Percentiles rank a stretch among this genome's conserved stretches.
phyloP scores from a whole-genome alignment of 1,140 invertebrate species.

The Formica selysi region DNA sequence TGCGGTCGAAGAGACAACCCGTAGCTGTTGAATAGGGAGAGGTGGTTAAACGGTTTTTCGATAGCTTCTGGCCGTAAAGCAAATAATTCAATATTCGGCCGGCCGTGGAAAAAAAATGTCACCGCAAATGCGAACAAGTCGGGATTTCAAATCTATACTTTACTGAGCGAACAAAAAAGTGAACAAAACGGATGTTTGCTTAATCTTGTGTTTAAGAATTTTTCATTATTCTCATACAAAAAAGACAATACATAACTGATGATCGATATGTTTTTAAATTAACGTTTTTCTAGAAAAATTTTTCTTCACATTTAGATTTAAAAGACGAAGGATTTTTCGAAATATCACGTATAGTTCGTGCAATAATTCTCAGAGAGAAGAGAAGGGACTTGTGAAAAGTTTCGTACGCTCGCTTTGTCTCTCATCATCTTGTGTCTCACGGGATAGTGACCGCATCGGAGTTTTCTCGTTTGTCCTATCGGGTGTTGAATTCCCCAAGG shows the following conservation, averaged over 20 bases:
- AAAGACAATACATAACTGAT: background rate
- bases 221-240: background rate
- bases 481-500: slow-evolving; percentile 59
- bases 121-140: slow-evolving; percentile 50
- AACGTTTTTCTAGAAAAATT: background rate
- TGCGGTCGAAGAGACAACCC: slow-evolving; percentile 60
- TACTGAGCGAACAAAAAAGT: slow-evolving; percentile 24
- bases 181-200: background rate
- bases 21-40: slow-evolving; percentile 31
- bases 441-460: slow-evolving; percentile 54
- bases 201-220: background rate
- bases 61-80: slow-evolving; percentile 67
- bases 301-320: background rate
- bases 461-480: slow-evolving; percentile 70
- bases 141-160: slow-evolving; percentile 25
- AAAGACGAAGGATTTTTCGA: background rate
- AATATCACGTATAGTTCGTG: background rate
- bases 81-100: slow-evolving; percentile 68
- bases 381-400: background rate
- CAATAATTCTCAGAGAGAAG: background rate
- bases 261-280: background rate
- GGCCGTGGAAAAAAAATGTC: slow-evolving; percentile 65
- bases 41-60: slow-evolving; percentile 68
- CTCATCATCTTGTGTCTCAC: slow-evolving; percentile 49
- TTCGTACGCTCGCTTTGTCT: slow-evolving; percentile 26